Percentiles rank a stretch among this genome's conserved stretches.
These are phyloP conservation scores for Chitala chitala DNA, from an alignment of 2,113 vertebrate species.

Conservation along the genomic window DNA sequence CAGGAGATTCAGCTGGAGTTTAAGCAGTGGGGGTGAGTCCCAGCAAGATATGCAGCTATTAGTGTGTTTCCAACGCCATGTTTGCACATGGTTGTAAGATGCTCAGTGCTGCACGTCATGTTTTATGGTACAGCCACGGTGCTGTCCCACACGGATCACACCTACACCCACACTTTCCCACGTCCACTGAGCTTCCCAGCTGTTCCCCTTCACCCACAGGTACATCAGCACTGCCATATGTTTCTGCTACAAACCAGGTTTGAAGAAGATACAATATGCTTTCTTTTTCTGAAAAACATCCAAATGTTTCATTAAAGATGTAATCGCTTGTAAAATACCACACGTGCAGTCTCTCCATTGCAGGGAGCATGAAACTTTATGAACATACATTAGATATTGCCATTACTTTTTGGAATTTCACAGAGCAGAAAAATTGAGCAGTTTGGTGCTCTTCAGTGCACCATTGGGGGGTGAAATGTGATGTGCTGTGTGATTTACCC, in stretches of 20 bases:
- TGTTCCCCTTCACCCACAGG: too few species aligned
- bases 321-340: not conserved
- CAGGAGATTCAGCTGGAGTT: not conserved
- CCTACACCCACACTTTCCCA: not conserved
- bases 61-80: not conserved
- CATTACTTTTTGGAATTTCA: not conserved
- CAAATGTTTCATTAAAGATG: not conserved
- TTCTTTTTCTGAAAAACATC: not conserved
- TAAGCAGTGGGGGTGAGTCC: not conserved
- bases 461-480: not conserved
- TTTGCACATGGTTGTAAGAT: conserved; percentile 10
- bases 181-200: not conserved
- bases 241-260: too few species aligned
- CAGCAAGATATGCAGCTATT: not conserved
- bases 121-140: too few species aligned
- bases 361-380: not conserved
- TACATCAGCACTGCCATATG: too few species aligned
- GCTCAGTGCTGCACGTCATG: not conserved
- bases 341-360: too few species aligned
- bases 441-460: not conserved
- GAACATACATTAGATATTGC: not conserved
- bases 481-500: not conserved
- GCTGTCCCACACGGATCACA: not conserved
- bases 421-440: not conserved
- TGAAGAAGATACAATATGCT: not conserved